phyloP scores from a whole-genome alignment of 2,113 vertebrate genomes.

The Micronisus gabar region DNA sequence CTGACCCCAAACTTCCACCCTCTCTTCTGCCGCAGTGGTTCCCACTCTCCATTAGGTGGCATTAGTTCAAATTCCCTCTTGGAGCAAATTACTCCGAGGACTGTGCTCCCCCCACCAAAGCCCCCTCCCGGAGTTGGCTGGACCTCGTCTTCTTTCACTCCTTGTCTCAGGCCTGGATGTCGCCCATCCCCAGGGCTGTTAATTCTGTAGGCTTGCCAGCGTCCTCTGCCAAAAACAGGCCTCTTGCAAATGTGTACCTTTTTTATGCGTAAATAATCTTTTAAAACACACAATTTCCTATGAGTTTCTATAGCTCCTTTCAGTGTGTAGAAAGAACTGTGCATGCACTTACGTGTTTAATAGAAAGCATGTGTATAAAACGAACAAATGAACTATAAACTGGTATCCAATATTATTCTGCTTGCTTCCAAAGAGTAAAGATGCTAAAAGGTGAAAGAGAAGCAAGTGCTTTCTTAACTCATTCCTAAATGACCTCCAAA shows the following conservation, averaged over 20 bases:
- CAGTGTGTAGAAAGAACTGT: not conserved
- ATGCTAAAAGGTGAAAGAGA: not conserved
- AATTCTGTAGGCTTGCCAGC: not conserved
- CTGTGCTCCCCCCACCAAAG: not conserved
- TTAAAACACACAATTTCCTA: not conserved
- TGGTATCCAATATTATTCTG: not conserved
- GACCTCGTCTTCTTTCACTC: not conserved
- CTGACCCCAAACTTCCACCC: not conserved
- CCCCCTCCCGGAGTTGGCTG: not conserved
- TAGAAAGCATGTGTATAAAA: not conserved
- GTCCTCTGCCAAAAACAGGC: not conserved
- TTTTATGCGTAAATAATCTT: not conserved
- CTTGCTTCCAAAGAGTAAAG: not conserved
- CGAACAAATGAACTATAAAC: not conserved
- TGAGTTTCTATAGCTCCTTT: not conserved
- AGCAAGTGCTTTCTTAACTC: not conserved
- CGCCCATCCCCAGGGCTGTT: not conserved
- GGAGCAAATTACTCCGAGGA: not conserved
- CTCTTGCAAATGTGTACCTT: not conserved
- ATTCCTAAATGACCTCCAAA: not conserved
- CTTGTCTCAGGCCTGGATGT: not conserved
- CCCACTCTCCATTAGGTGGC: conserved; percentile 21
- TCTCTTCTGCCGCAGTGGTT: not conserved
- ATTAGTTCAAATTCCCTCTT: not conserved
- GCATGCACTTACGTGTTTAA: accelerated